Conservation (phyloP, 2,797 vertebrate genomes). For the Corythornis leucogaster region DNA sequence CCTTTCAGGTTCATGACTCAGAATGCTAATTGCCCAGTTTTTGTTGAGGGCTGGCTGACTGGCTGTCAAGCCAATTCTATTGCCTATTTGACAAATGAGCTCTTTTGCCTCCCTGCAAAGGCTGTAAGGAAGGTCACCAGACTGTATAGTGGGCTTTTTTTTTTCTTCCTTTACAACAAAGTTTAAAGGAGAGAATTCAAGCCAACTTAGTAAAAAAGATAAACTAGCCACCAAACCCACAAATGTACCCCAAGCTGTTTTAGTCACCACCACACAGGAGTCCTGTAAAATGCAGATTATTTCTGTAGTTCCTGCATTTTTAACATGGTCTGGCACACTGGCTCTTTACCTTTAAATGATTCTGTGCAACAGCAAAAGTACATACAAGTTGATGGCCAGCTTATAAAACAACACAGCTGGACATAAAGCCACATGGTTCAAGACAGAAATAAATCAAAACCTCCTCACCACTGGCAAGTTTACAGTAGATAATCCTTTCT, state of each 20-base stretch:
- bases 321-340: background rate
- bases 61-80: conserved; percentile 59
- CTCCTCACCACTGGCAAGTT: background rate
- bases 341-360: background rate
- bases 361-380: background rate
- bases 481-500: background rate
- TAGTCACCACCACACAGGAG: background rate
- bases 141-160: background rate
- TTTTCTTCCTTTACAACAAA: background rate
- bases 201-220: background rate
- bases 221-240: background rate
- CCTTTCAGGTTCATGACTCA: conserved; percentile 31
- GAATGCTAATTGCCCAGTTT: conserved; percentile 63
- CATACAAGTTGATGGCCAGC: background rate
- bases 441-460: background rate
- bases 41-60: conserved; percentile 34
- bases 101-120: conserved; percentile 19
- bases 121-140: conserved; percentile 18
- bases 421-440: background rate
- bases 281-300: background rate
- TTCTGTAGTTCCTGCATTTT: background rate
- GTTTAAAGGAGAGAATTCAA: conserved; percentile 24
- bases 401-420: background rate
- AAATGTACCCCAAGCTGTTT: background rate
- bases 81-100: conserved; percentile 52